Conservation (phyloP, 2,888 invertebrate genomes). For the Lasioglossum marginatum region DNA sequence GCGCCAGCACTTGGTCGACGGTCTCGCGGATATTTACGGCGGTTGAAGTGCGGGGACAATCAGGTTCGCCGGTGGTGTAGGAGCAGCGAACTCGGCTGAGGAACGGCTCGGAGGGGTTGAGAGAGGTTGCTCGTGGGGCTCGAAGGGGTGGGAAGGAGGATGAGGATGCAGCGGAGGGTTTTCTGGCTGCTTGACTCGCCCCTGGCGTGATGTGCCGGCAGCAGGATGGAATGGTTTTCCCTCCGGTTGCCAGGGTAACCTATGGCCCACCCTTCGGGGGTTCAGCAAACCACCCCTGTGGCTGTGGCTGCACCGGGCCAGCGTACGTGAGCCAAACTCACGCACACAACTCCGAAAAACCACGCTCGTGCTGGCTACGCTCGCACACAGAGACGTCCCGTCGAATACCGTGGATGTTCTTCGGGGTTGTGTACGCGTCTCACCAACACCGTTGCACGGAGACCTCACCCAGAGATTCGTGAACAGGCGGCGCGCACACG, state of each 20-base stretch:
- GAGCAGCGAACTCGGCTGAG: slow-evolving; percentile 30
- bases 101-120: neutral
- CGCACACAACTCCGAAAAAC: slow-evolving; percentile 52
- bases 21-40: slow-evolving; percentile 66
- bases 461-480: slow-evolving; percentile 12
- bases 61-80: slow-evolving; percentile 60
- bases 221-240: slow-evolving; percentile 83
- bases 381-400: slow-evolving; percentile 22
- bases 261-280: slow-evolving; percentile 81
- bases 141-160: neutral
- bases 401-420: slow-evolving; percentile 16
- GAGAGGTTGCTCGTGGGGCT: neutral
- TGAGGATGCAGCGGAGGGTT: slow-evolving; percentile 75
- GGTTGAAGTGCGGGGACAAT: slow-evolving; percentile 52
- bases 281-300: slow-evolving; percentile 71
- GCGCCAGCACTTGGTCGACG: slow-evolving; percentile 61
- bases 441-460: neutral
- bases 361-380: slow-evolving; percentile 34
- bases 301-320: slow-evolving; percentile 60
- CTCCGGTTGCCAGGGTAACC: slow-evolving; percentile 82
- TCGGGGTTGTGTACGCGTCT: neutral
- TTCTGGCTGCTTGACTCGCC: slow-evolving; percentile 71
- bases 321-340: slow-evolving; percentile 59
- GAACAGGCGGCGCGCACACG: neutral
- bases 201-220: slow-evolving; percentile 80